Base-by-base conservation (phyloP, 64 coral and sea anemone genomes). In the Anthopleura sola region DNA sequence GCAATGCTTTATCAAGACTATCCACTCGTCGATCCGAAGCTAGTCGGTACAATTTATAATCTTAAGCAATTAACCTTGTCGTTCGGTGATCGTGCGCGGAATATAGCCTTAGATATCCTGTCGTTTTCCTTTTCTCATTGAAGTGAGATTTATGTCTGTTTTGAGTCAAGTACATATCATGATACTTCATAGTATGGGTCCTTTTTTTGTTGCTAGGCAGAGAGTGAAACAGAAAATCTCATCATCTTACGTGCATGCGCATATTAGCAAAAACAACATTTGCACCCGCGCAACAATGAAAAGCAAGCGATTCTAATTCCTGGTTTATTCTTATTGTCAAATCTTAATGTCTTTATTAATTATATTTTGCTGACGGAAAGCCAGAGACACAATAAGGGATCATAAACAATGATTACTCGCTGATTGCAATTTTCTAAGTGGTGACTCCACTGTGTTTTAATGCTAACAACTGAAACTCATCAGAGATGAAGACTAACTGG, bases 21-120 rank as follows among this genome's bases (percentile, higher is more conserved):
- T 66, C 66, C 66, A 71, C 66, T 71, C 66, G 66, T 71, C 20
- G 10, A 71, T 71, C 24, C 34, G 66, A 71, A 71, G n/a, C n/a
- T n/a, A n/a, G n/a, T n/a, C n/a, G n/a, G 66, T 71, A 71, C 29
- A 71, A 26, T 71, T 62, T 34, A 71, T 71, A 33, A 9, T n/a
- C 28, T 5, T 16, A 71, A 71, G 66, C 66, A 71, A 36, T 71
- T 71, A 71, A 71, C 66, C 66, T 71, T 71, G n/a, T 29, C 14
- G 9, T 71, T 71, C 9, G 11, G 16, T 34, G 12, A 4, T 32
- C 29, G 7, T 71, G n/a, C n/a, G n/a, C n/a, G n/a, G 28, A 71
- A 34, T 71, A 71, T 71, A 11, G 14, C 7, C 28, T 71, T 53
- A 53, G 50, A 71, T 15, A 32, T 31, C 66, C 14, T 28, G 31